A percentile compares a stretch with the other conserved stretches of the same genome.
phyloP scores from a whole-genome alignment of 1,140 invertebrate genomes.

The Macrosteles quadrilineatus region DNA sequence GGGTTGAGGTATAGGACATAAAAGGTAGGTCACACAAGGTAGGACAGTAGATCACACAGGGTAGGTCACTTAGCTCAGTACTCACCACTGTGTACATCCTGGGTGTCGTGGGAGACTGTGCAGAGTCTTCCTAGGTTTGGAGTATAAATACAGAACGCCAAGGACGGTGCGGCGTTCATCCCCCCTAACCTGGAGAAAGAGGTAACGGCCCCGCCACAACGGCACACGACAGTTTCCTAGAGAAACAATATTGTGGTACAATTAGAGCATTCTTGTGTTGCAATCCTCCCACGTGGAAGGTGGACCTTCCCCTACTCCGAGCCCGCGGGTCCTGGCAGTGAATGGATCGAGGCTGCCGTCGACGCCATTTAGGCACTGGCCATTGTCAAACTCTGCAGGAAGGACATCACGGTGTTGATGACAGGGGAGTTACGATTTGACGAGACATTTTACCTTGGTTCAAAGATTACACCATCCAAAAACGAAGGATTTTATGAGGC shows the following conservation, averaged over 20 bases:
- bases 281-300: constrained; percentile 10
- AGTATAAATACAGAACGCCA: constrained; percentile 19
- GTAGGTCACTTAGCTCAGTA: background rate
- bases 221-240: constrained; percentile 6
- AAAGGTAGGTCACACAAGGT: too few relatives aligned
- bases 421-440: too few relatives aligned
- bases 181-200: constrained; percentile 11
- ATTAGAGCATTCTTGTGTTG: constrained; percentile 23
- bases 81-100: constrained; percentile 18
- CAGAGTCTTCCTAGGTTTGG: background rate
- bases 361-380: too few relatives aligned
- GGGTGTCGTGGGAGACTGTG: background rate
- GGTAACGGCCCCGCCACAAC: background rate
- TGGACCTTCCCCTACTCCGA: constrained; percentile 1
- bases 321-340: too few relatives aligned
- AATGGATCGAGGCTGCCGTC: too few relatives aligned
- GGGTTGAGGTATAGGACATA: too few relatives aligned
- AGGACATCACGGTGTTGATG: too few relatives aligned
- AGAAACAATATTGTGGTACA: constrained; percentile 20
- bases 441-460: too few relatives aligned
- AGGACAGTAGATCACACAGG: too few relatives aligned
- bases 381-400: too few relatives aligned
- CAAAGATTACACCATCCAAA: too few relatives aligned
- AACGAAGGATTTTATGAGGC: too few relatives aligned
- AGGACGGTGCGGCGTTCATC: constrained; percentile 4